Conservation (phyloP, 2,797 vertebrate species). For the Holocentrus rufus region DNA sequence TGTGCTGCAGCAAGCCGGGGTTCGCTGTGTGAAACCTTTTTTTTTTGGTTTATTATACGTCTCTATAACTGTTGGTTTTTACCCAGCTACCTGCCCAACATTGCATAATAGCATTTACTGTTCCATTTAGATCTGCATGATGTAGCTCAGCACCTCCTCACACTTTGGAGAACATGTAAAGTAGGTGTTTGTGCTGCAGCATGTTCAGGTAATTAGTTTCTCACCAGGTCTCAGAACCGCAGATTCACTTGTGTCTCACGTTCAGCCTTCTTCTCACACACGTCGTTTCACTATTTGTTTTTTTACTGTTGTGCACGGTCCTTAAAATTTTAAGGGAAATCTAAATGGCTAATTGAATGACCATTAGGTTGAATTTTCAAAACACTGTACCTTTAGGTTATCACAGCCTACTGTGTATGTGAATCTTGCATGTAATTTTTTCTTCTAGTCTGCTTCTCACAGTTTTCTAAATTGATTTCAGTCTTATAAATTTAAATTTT, state of each 20-base stretch:
- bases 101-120: slow-evolving; percentile 26
- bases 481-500: slow-evolving; percentile 3
- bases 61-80: slow-evolving; percentile 10
- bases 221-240: neutral
- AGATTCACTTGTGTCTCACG: slow-evolving; percentile 9
- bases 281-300: neutral
- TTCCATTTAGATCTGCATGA: slow-evolving; percentile 17
- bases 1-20: neutral
- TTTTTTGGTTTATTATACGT: neutral
- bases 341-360: slow-evolving; percentile 10
- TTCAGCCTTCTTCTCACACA: neutral
- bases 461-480: slow-evolving; percentile 27
- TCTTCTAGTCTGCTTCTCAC: neutral
- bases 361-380: neutral
- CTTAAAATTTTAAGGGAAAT: neutral
- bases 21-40: neutral
- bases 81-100: neutral
- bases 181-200: neutral
- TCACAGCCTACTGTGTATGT: neutral
- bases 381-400: neutral
- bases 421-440: neutral
- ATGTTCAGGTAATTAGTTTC: neutral
- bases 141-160: slow-evolving; percentile 18
- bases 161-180: slow-evolving; percentile 11
- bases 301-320: neutral